Base-by-base conservation (phyloP, 2,888 invertebrate genomes). In the Colletes collaris region DNA sequence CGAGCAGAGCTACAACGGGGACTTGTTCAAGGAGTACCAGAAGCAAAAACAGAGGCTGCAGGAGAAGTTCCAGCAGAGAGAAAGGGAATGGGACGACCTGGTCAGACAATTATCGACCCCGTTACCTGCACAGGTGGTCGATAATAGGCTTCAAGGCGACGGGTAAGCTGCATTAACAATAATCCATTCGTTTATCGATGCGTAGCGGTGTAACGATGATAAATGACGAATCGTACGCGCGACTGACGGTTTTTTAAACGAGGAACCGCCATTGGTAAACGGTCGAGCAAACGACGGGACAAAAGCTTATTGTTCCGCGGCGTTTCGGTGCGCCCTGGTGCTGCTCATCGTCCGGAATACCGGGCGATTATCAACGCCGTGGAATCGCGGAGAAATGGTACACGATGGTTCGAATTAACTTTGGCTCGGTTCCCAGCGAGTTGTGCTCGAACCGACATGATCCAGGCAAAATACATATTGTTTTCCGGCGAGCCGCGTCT, bases 11-110 rank as follows among this genome's bases (percentile, higher is more conserved):
- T 94, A 93, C 88, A 94, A 93, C 90, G 95, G 96, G 63, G 97
- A 97, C 90, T 93, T 97, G 75, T 95, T 97, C 87, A 96, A 96
- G 89, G 97, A 97, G 91, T 97, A 96, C 91, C 97, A 97, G 92
- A 95, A 96, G 85, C 96, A 96, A 89, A 96, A 96, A 89, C 96
- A 96, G 91, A 95, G 95, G 81, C 91, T 95, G 73, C 95, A 95
- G 88, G 95, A 95, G 84, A 94, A 95, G 49, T 91, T 95, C 83
- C 94, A 94, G 44, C 89, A 93, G 55, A 93, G 94, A 82, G 95
- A 94, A 83, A 92, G 92, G 75, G 94, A 95, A 87, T 89, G 94
- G 69, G 95, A 95, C 81, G 95, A 95, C 84, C 90, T 95, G 58
- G 90, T 94, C 66, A 92, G 93, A 73, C 93, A 93, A 82, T 92